Conservation (phyloP, 2,113 vertebrate genomes). For the Marmota monax region DNA sequence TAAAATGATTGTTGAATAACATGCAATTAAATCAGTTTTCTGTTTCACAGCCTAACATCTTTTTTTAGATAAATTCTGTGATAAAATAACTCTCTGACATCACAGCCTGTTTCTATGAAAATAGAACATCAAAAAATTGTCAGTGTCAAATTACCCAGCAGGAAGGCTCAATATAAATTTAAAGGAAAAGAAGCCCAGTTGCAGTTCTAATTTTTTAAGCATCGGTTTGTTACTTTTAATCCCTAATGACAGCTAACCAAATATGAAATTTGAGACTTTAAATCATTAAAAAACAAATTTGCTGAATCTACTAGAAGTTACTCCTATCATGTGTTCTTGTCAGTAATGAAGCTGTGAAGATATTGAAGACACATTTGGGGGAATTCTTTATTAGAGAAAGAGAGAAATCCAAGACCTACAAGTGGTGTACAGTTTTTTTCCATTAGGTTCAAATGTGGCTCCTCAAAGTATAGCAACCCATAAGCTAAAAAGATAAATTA, state of each 20-base stretch:
- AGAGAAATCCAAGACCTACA: not conserved
- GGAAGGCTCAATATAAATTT: constrained; percentile 33
- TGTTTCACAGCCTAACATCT: constrained; percentile 78
- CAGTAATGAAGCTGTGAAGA: not conserved
- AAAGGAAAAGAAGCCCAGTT: constrained; percentile 24
- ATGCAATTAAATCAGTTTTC: constrained; percentile 56
- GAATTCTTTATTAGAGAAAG: not conserved
- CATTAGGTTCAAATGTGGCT: not conserved
- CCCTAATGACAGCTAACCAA: not conserved
- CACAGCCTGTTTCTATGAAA: constrained; percentile 58
- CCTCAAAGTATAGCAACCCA: not conserved
- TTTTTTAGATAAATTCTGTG: constrained; percentile 60
- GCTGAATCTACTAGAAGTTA: not conserved
- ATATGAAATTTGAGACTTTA: constrained; percentile 21
- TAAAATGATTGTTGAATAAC: constrained; percentile 49
- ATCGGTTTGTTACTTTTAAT: constrained; percentile 7
- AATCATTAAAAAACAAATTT: not conserved
- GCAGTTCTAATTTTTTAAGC: not conserved
- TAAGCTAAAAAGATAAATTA: not conserved
- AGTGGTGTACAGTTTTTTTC: not conserved
- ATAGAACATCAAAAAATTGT: constrained; percentile 53
- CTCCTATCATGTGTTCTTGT: not conserved
- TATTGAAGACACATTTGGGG: not conserved
- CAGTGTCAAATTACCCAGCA: constrained; percentile 26
- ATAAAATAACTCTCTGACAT: constrained; percentile 68